Percentiles rank a stretch among this genome's conserved stretches.
phyloP scores from a whole-genome alignment of 2,888 invertebrate species.

The Lithophane leautieri region DNA sequence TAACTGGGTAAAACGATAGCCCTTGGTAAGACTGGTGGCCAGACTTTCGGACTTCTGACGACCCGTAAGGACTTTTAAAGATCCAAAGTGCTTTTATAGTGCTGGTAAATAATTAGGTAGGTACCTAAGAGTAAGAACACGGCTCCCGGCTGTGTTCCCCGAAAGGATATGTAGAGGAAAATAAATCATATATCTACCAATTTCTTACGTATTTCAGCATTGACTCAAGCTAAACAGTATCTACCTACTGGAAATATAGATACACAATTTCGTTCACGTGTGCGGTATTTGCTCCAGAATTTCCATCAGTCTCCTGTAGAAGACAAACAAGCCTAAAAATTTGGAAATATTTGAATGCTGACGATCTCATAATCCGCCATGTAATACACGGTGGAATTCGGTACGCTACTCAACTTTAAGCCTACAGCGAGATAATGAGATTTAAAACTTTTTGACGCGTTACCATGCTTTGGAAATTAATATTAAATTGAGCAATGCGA shows the following conservation, averaged over 20 bases:
- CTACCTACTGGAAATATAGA: too few species aligned
- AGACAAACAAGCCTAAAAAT: slow-evolving; percentile 18
- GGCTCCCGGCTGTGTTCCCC: too few species aligned
- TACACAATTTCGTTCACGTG: neutral
- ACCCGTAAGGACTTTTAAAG: too few species aligned
- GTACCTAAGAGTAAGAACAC: neutral
- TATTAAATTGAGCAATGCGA: slow-evolving; percentile 11
- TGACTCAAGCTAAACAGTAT: neutral
- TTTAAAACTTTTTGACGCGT: slow-evolving; percentile 54
- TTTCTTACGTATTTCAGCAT: neutral
- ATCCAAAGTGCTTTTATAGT: neutral
- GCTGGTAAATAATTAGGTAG: neutral
- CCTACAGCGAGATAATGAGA: slow-evolving; percentile 63
- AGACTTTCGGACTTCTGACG: too few species aligned
- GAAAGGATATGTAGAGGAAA: neutral
- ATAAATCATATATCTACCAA: neutral
- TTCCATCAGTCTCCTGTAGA: neutral
- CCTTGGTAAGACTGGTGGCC: too few species aligned
- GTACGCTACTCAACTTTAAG: slow-evolving; percentile 60
- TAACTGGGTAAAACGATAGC: too few species aligned
- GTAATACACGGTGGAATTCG: slow-evolving; percentile 43
- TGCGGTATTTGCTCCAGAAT: neutral
- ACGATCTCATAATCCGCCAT: slow-evolving; percentile 47
- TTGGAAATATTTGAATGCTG: slow-evolving; percentile 26
- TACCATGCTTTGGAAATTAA: slow-evolving; percentile 28